A percentile compares a stretch with the other conserved stretches of the same genome.
Conservation (phyloP, 2,888 invertebrate species). For the Molorchus minor region DNA sequence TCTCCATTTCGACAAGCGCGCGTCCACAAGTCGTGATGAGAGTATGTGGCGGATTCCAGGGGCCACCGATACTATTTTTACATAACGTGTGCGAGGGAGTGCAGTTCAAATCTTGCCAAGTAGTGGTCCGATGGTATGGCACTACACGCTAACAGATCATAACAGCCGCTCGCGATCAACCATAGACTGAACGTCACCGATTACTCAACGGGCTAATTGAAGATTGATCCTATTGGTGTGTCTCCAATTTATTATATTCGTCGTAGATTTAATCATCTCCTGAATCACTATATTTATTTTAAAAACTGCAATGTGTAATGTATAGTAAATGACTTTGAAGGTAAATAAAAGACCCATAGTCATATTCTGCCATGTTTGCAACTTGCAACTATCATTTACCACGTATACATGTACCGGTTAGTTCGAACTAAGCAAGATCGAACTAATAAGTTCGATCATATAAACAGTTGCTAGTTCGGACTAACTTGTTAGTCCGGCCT, state of each 20-base stretch:
- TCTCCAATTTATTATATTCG: slow-evolving; percentile 9
- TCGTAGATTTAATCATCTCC: slow-evolving; percentile 6
- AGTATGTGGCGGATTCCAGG: slow-evolving; percentile 37
- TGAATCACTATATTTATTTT: slow-evolving; percentile 16
- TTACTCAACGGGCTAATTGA: slow-evolving; percentile 23
- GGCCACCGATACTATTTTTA: slow-evolving; percentile 42
- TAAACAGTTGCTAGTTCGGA: too few species aligned
- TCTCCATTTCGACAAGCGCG: slow-evolving; percentile 35
- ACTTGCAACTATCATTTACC: too few species aligned
- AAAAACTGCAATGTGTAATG: not conserved
- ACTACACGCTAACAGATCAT: not conserved
- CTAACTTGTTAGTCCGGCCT: too few species aligned
- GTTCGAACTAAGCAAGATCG: too few species aligned
- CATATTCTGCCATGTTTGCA: too few species aligned
- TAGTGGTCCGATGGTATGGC: not conserved
- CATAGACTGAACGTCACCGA: slow-evolving; percentile 19
- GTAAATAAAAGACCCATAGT: too few species aligned
- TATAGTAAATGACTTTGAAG: too few species aligned
- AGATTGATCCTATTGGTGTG: slow-evolving; percentile 13
- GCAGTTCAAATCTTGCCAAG: slow-evolving; percentile 34
- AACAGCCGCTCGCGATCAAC: slow-evolving; percentile 9
- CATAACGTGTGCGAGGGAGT: slow-evolving; percentile 44
- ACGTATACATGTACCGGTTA: too few species aligned
- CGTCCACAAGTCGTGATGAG: slow-evolving; percentile 43
- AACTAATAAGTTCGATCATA: too few species aligned